Base-by-base conservation (phyloP, 2,797 vertebrate genomes). In the Lepus townsendii region DNA sequence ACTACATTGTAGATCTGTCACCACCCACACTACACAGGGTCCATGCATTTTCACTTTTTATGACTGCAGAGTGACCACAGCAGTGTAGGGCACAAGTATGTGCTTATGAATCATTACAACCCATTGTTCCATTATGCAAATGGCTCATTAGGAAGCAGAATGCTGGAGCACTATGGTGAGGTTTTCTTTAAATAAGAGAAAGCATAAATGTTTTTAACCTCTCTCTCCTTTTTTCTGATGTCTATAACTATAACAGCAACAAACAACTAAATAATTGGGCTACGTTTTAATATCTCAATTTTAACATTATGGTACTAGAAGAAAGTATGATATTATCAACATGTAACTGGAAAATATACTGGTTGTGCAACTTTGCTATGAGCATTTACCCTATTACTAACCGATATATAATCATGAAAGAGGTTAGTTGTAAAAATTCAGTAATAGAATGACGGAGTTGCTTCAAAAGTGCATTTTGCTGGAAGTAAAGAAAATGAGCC, bases 301-400 rank as follows among this genome's bases (percentile, higher is more conserved):
- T 75, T 79, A 83, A 32, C 13, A 68, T 47, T 83, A 68, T 57
- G 78, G 84, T 10, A 68, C 57, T 47, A 6, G n/a, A 75, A 80
- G 24, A 69, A 91, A 94, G 4, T 52, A 75, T 47, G 32, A 30
- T 24, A 52, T 76, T 85, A 83, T 69, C 87, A 96, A 76, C 87
- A 80, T 69, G 14, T 79, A 88, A 93, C 78, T 79, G 75, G 83
- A 76, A 96, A 87, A 94, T 71, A 68, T 26, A n/a, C 27, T 42
- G 11, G 50, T 42, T 72, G 38, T 66, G 27, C 7, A 72, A 47
- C 62, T 68, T 90, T 54, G 66, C 83, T 62, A 63, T 50, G 62
- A 68, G 60, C 13, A 52, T 96, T 89, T 80, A 62, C 30, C 30
- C 30, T 54, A 38, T 86, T 32, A 57, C 5, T 84, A 79, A 79